These are phyloP conservation scores for Anguilla japonica DNA, from an alignment of 2,113 vertebrate genomes.

Conservation along the genomic window DNA sequence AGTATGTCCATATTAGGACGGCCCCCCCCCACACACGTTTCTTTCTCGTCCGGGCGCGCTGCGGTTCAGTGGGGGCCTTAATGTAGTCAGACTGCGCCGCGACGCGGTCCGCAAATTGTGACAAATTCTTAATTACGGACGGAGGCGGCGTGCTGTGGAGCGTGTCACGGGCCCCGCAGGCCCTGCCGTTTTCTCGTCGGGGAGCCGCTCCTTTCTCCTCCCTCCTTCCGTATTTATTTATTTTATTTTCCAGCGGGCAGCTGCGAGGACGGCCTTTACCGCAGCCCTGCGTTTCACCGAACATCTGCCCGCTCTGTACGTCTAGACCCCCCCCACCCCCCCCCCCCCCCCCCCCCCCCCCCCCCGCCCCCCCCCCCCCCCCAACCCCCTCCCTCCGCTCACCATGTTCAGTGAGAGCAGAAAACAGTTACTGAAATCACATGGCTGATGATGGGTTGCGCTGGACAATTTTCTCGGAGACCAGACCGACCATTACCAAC, in stretches of 20 bases:
- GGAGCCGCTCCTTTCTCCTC: not conserved
- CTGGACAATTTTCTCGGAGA: too few relatives aligned
- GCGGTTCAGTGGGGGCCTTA: not conserved
- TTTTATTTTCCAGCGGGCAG: not conserved
- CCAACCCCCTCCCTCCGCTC: too few relatives aligned
- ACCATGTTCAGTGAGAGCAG: not conserved
- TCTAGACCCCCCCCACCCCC: too few relatives aligned
- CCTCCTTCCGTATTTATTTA: not conserved
- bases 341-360: too few relatives aligned
- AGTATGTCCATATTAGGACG: too few relatives aligned
- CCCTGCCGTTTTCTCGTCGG: not conserved
- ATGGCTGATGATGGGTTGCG: too few relatives aligned
- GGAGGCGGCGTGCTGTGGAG: not conserved
- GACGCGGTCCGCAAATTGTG: not conserved
- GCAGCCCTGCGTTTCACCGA: not conserved
- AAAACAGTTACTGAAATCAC: not conserved
- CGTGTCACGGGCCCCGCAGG: not conserved
- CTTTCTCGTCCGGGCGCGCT: not conserved
- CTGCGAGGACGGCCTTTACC: not conserved
- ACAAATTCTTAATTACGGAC: slow-evolving; percentile 11
- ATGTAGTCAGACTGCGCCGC: not conserved
- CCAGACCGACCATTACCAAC: too few relatives aligned
- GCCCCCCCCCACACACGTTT: too few relatives aligned
- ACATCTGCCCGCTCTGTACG: not conserved
- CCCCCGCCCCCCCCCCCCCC: too few relatives aligned